Evolutionary conservation across 2,113 vertebrate species (phyloP).

Genomic region (Pampusana beccarii): DNA sequence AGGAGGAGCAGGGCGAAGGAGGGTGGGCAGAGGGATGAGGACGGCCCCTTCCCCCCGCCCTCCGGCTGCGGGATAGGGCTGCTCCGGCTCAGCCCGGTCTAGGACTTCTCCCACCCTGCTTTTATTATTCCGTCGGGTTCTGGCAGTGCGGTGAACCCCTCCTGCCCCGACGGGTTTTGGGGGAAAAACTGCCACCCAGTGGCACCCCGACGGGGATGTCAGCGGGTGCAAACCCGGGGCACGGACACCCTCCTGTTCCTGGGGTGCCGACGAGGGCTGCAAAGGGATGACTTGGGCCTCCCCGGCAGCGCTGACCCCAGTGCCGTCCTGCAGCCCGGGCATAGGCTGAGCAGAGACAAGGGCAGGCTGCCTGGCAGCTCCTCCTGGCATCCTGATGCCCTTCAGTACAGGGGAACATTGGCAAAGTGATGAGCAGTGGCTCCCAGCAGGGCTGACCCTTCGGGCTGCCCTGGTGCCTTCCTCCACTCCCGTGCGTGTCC

Average conservation of each 20-base stretch:
- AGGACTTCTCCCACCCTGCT: fast-evolving
- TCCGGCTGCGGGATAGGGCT: background rate
- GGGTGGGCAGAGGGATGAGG: background rate
- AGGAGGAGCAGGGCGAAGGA: background rate
- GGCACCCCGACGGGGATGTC: background rate
- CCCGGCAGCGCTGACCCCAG: background rate
- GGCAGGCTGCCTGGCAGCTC: background rate
- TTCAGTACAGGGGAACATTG: background rate
- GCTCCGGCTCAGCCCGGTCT: fast-evolving
- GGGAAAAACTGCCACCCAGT: background rate
- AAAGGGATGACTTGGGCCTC: background rate
- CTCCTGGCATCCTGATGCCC: background rate
- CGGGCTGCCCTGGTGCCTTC: background rate
- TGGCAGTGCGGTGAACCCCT: fast-evolving
- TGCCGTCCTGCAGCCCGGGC: fast-evolving
- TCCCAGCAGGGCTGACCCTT: background rate
- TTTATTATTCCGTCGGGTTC: background rate
- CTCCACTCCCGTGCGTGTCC: fast-evolving
- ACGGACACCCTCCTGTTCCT: fast-evolving
- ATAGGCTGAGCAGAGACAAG: background rate
- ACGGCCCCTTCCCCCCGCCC: background rate
- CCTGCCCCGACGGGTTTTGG: background rate
- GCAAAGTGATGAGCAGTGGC: background rate
- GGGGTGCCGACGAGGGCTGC: background rate
- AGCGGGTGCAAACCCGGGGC: background rate